These are phyloP conservation scores for Drosophila helvetica DNA, from an alignment of 2,888 invertebrate species.

Conservation along the genomic window DNA sequence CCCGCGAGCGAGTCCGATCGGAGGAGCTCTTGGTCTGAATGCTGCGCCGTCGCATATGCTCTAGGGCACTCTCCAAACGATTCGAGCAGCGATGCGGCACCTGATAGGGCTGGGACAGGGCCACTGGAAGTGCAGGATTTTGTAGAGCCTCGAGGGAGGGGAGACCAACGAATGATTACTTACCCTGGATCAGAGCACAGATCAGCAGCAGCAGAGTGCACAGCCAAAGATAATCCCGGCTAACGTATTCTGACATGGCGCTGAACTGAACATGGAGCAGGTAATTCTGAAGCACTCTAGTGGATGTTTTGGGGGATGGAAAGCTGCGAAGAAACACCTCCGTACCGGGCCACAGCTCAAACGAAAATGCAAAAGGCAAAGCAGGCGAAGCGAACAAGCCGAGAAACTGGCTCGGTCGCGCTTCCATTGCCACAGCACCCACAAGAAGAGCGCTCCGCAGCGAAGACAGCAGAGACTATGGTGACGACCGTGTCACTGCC, in stretches of 20 bases:
- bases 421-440: slow-evolving; percentile 71
- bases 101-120: slow-evolving; percentile 71
- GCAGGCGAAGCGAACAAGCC: slow-evolving; percentile 59
- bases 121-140: slow-evolving; percentile 30
- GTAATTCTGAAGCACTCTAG: not conserved
- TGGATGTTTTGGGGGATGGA: not conserved
- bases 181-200: slow-evolving; percentile 53
- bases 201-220: slow-evolving; percentile 42
- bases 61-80: slow-evolving; percentile 88
- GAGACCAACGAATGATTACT: slow-evolving; percentile 3
- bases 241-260: slow-evolving; percentile 51
- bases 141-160: not conserved
- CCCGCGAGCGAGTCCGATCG: slow-evolving; percentile 58
- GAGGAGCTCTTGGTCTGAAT: slow-evolving; percentile 67
- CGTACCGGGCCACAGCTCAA: slow-evolving; percentile 60
- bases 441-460: slow-evolving; percentile 40
- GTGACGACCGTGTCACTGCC: slow-evolving; percentile 73
- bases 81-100: slow-evolving; percentile 87
- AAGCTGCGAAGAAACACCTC: slow-evolving; percentile 45
- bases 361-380: slow-evolving; percentile 60
- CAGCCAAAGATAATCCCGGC: slow-evolving; percentile 24
- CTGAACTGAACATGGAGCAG: slow-evolving; percentile 22
- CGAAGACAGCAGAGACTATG: slow-evolving; percentile 42
- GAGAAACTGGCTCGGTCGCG: slow-evolving; percentile 70
- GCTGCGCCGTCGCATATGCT: slow-evolving; percentile 85